Base-by-base conservation (phyloP, 2,797 vertebrate species). In the Falco columbarius region DNA sequence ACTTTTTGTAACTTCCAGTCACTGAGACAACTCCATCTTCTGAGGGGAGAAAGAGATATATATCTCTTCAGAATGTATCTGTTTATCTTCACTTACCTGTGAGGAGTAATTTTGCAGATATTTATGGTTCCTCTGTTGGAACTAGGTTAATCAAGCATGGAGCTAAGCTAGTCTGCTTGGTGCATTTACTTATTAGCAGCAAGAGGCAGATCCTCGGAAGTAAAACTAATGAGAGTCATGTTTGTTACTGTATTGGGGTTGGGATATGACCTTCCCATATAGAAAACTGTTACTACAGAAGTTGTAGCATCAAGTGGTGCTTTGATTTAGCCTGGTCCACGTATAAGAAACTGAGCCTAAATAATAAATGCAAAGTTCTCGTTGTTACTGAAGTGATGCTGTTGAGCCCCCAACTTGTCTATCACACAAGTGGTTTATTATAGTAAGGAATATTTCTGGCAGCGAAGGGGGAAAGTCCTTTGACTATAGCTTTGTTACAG, bases 401-500 rank as follows among this genome's bases (percentile, higher is more conserved):
- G 62, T n/a, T 32, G 80, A 90, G 63, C 63, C 73, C 88, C n/a
- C 59, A 59, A 3, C 47, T 87, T 30, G 79, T 46, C 40, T 54
- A 6, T 81, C 70, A 26, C 36, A 46, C 58, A 73, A 30, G 27
- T 27, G 49, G 30, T 72, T 96, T 89, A 32, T 86, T 86, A 58
- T 54, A 46, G 76, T 32, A 26, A 67, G 67, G 83, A 86, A 29
- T 77, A 87, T 86, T 92, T 90, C 67, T 84, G 90, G 77, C 86
- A 61, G 70, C 49, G 51, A 56, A 92, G n/a, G 67, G 74, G 75
- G 70, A 51, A 86, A 81, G 74, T 76, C 56, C 67, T 95, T 82
- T 89, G 87, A 79, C 56, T 93, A 5, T 80, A 82, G 91, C 88
- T 95, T 95, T 92, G 73, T 84, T 89, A 17, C 52, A 56, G 52